Percentiles rank a stretch among this genome's conserved stretches.
Conservation (phyloP, 2,888 invertebrate genomes). For the Heliconius aoede region DNA sequence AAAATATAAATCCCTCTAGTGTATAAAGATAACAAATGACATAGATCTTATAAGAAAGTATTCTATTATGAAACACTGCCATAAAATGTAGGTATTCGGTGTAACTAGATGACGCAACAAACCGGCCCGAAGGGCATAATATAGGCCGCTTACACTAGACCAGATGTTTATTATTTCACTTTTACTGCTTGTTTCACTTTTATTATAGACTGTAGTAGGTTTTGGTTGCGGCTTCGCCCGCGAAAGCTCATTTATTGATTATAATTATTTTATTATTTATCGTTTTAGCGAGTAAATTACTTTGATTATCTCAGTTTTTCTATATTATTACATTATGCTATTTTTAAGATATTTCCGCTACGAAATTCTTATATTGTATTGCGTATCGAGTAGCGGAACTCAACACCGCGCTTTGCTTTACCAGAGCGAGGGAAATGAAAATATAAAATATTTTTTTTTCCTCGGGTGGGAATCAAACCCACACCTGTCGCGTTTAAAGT, state of each 20-base stretch:
- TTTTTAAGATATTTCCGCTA: too few relatives aligned
- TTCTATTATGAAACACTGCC: slow-evolving; percentile 33
- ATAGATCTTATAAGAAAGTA: background rate
- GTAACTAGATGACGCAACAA: slow-evolving; percentile 43
- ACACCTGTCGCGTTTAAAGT: background rate
- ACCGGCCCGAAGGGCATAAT: slow-evolving; percentile 60
- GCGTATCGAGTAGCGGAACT: background rate
- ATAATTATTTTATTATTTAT: background rate
- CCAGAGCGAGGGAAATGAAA: background rate
- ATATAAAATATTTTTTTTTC: background rate
- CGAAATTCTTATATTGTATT: too few relatives aligned
- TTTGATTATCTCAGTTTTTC: too few relatives aligned
- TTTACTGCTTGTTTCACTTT: slow-evolving; percentile 1
- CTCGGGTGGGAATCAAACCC: too few relatives aligned
- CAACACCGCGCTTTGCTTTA: background rate
- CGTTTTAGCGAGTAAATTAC: background rate
- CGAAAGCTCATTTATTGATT: background rate
- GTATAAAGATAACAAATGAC: background rate
- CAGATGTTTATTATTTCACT: slow-evolving; percentile 11
- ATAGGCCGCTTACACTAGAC: slow-evolving; percentile 50
- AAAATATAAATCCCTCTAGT: too few relatives aligned
- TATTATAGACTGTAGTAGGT: slow-evolving; percentile 1
- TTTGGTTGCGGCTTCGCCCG: background rate
- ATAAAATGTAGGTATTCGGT: slow-evolving; percentile 26
- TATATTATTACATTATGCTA: too few relatives aligned